phyloP scores from a whole-genome alignment of 1,140 invertebrate species.

The Neodiprion lecontei region DNA sequence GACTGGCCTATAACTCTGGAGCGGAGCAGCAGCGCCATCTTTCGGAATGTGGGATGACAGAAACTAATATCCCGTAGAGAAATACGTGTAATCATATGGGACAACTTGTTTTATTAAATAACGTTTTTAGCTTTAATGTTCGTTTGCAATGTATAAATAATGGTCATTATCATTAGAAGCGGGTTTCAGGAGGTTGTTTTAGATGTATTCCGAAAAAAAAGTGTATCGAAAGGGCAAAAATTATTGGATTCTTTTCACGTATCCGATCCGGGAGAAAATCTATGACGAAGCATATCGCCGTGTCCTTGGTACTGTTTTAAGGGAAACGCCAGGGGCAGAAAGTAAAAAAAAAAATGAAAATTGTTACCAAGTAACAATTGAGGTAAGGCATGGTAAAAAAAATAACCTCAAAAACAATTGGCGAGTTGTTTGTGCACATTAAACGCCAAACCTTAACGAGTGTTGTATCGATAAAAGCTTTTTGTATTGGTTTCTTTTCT shows the following conservation, averaged over 20 bases:
- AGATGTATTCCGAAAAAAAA: neutral
- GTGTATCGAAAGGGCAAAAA: neutral
- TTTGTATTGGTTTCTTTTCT: too few relatives aligned
- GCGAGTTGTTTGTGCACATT: neutral
- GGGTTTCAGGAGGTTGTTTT: too few relatives aligned
- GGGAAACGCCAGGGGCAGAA: neutral
- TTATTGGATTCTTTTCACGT: neutral
- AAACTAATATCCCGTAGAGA: too few relatives aligned
- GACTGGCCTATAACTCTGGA: too few relatives aligned
- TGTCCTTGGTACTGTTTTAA: neutral
- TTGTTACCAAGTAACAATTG: neutral
- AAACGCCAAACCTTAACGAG: neutral
- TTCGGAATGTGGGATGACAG: too few relatives aligned
- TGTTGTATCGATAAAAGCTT: neutral
- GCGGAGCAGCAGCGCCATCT: too few relatives aligned
- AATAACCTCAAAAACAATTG: neutral
- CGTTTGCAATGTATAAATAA: neutral
- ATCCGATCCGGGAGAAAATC: neutral
- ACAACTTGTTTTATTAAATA: neutral
- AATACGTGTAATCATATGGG: too few relatives aligned
- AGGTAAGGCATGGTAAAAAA: neutral
- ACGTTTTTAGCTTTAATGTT: neutral
- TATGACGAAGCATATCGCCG: neutral
- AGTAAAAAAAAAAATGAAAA: conserved; percentile 4
- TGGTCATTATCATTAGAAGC: too few relatives aligned